Evolutionary conservation across 2,797 vertebrate genomes (phyloP), one percentile per base, ranked within the genome.

Genomic region (Pagetopsis macropterus): DNA sequence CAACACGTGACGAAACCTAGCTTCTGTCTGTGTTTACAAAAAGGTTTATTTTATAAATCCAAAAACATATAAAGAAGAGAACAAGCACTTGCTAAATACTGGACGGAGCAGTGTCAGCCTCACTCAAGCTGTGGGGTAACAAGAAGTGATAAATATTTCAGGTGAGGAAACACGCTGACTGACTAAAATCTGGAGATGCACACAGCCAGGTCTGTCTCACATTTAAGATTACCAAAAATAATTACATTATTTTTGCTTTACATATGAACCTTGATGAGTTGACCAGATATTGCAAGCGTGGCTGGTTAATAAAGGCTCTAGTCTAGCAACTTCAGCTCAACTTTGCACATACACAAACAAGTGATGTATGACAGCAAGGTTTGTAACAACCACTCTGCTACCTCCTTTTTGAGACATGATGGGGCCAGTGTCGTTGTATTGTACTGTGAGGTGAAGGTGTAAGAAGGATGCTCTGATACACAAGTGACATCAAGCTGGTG

Each of bases 391-490:
- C 16, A 71, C 70, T 58, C 13, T 57, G 14, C 65, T 45, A 31
- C 5, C 2, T 19, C 3, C 70, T 67, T 13, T 50, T n/a, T n/a
- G 9, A 27, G 13, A 23, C 12, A 54, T 40, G 33, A 41, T 13
- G 33, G 46, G 54, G 15, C 5, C 21, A 21, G 19, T 16, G 64
- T 31, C 10, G 14, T 43, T 51, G 31, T 9, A 8, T 6, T 48
- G 65, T 19, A 14, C 19, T 66, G 17, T 60, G 54, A 7, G 33
- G 74, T 62, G 45, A 76, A 37, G 19, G 70, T 70, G 60, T 49
- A 40, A 48, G 21, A 48, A 50, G 52, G 62, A 71, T 78, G 79
- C 65, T 73, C 59, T 76, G 33, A 17, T n/a, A 50, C 33, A 33
- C 15, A n/a, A 64, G 49, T 67, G 40, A 43, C 48, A 65, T 37